phyloP scores from a whole-genome alignment of 2,888 invertebrate genomes.

The Trypoxylon attenuatum region DNA sequence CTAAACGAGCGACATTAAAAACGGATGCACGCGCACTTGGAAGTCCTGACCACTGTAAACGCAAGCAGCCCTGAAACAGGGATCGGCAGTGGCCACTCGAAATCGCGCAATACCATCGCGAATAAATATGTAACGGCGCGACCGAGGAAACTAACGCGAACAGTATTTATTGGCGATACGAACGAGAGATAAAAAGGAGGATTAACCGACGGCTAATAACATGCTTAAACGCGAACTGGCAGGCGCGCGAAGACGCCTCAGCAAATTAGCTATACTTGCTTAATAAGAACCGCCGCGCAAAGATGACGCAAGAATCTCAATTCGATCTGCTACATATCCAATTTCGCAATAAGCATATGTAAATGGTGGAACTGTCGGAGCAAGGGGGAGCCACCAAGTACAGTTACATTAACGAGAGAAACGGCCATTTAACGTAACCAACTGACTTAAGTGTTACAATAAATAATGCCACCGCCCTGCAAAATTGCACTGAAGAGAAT shows the following conservation, averaged over 20 bases:
- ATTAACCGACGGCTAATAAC: not conserved
- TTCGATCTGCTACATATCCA: conserved; percentile 3
- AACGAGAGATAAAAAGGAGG: not conserved
- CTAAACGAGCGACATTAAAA: too few relatives aligned
- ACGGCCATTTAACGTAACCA: too few relatives aligned
- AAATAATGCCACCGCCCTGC: too few relatives aligned
- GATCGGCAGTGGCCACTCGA: too few relatives aligned
- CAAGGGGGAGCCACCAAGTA: not conserved
- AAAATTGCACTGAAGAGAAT: too few relatives aligned
- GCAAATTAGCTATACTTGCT: not conserved
- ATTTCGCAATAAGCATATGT: conserved; percentile 29
- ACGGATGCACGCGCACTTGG: too few relatives aligned
- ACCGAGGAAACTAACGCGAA: not conserved
- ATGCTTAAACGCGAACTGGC: not conserved
- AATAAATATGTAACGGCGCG: not conserved
- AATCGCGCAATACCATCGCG: too few relatives aligned
- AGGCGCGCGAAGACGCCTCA: not conserved
- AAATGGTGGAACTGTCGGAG: conserved; percentile 10
- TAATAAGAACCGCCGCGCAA: not conserved
- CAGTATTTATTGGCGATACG: not conserved
- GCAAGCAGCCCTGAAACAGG: too few relatives aligned
- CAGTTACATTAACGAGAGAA: not conserved
- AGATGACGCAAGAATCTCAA: conserved; percentile 22
- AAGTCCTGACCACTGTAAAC: too few relatives aligned
- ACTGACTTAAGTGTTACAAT: too few relatives aligned